Evolutionary conservation across 1,140 invertebrate genomes (phyloP).

Genomic region (Penaeus chinensis): DNA sequence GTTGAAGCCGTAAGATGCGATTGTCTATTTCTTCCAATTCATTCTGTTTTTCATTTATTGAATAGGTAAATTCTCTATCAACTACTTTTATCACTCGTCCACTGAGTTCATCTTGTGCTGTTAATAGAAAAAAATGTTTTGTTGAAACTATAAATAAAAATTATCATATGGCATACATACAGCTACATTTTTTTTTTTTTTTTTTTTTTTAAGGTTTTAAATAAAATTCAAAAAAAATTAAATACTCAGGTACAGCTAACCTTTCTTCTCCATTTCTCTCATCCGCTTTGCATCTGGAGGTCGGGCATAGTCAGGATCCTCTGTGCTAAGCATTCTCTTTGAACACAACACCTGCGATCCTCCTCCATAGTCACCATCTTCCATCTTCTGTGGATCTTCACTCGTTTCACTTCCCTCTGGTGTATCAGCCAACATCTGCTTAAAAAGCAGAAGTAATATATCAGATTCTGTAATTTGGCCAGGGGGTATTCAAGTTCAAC

Average conservation of each 20-base stretch:
- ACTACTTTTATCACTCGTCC: slow-evolving; percentile 51
- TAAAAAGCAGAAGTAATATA: too few species aligned
- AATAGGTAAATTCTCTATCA: slow-evolving; percentile 18
- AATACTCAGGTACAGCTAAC: background rate
- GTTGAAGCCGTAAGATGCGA: slow-evolving; percentile 43
- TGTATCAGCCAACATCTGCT: too few species aligned
- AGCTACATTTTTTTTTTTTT: too few species aligned
- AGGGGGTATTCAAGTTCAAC: too few species aligned
- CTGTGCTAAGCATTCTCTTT: slow-evolving; percentile 45
- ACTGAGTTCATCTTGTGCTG: slow-evolving; percentile 52
- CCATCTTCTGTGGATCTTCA: background rate
- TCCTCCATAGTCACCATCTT: slow-evolving; percentile 1
- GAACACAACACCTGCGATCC: background rate
- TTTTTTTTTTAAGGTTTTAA: too few species aligned
- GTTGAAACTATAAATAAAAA: background rate
- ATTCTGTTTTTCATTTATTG: slow-evolving; percentile 40
- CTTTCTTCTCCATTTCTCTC: slow-evolving; percentile 48
- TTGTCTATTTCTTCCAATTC: slow-evolving; percentile 51
- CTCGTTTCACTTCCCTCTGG: too few species aligned
- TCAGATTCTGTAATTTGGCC: too few species aligned
- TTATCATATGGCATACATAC: too few species aligned
- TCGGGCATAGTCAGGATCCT: slow-evolving; percentile 44
- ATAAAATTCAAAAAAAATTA: background rate
- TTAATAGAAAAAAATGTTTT: background rate
- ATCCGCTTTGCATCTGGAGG: slow-evolving; percentile 41